Conservation (phyloP, 92 coral and sea anemone species). For the Muricea muricata region DNA sequence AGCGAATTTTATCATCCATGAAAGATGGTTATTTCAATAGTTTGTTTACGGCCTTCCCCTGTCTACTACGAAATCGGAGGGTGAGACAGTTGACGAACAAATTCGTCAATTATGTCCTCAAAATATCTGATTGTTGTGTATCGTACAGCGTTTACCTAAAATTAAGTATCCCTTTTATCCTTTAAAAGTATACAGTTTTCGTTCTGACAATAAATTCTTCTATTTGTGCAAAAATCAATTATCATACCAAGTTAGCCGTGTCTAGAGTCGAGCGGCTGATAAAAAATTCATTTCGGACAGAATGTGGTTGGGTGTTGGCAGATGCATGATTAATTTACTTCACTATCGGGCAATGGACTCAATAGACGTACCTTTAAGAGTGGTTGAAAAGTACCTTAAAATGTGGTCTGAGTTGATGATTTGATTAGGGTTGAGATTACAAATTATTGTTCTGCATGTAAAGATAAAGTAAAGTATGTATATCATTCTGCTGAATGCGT, state of each 20-base stretch:
- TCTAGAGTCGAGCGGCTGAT: not conserved
- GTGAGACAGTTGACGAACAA: not conserved
- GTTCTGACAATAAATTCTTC: not conserved
- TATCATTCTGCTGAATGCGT: not conserved
- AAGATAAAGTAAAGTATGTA: conserved; percentile 12
- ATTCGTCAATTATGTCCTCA: not conserved
- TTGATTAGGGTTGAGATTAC: not conserved
- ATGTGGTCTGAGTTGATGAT: not conserved
- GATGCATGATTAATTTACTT: not conserved
- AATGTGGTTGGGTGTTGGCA: conserved; percentile 13
- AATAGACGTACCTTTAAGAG: not conserved
- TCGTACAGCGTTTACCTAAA: too few species aligned
- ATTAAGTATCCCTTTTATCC: too few species aligned
- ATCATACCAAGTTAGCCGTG: not conserved
- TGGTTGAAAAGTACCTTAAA: not conserved
- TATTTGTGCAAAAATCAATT: conserved; percentile 5
- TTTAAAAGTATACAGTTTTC: too few species aligned
- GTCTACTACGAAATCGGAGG: too few species aligned
- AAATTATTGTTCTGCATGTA: not conserved
- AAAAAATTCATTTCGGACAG: not conserved
- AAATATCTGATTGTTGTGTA: too few species aligned
- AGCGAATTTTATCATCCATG: not conserved
- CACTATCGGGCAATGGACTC: not conserved
- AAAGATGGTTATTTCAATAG: not conserved
- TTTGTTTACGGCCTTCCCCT: not conserved